Percentiles rank a stretch among this genome's conserved stretches.
Conservation (phyloP, 2,797 vertebrate species). For the Fringilla coelebs region DNA sequence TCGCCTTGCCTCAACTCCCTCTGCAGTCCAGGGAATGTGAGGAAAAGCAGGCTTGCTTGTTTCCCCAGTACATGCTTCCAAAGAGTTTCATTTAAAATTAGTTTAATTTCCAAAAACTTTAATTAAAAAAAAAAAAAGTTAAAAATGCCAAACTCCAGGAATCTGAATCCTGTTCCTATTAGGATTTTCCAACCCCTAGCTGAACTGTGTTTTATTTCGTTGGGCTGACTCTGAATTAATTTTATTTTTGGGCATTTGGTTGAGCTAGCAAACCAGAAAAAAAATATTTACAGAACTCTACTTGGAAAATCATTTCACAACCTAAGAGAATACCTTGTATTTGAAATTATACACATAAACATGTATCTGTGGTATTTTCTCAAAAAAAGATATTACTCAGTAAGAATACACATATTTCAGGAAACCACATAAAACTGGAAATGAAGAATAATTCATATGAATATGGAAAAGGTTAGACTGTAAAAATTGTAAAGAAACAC, state of each 20-base stretch:
- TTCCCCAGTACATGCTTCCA: not conserved
- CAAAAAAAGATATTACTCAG: not conserved
- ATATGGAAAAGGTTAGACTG: not conserved
- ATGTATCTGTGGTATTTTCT: not conserved
- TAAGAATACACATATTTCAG: not conserved
- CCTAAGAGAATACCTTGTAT: not conserved
- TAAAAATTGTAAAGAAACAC: not conserved
- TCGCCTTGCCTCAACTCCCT: not conserved
- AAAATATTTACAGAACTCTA: not conserved
- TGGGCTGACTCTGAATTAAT: not conserved
- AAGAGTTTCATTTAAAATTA: not conserved
- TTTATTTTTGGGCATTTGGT: not conserved
- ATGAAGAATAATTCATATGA: not conserved
- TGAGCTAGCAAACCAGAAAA: not conserved
- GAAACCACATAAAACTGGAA: slow-evolving; percentile 5
- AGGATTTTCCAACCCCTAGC: not conserved
- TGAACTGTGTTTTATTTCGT: not conserved
- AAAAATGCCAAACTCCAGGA: not conserved
- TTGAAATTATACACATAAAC: not conserved
- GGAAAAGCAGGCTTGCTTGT: not conserved
- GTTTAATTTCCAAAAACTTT: not conserved
- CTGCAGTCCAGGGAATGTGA: not conserved
- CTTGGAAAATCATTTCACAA: not conserved
- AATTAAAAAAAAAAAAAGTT: not conserved
- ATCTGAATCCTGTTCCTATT: not conserved